Percentiles rank a stretch among this genome's conserved stretches.
phyloP scores from a whole-genome alignment of 2,797 vertebrate genomes.

The Denticeps clupeoides region DNA sequence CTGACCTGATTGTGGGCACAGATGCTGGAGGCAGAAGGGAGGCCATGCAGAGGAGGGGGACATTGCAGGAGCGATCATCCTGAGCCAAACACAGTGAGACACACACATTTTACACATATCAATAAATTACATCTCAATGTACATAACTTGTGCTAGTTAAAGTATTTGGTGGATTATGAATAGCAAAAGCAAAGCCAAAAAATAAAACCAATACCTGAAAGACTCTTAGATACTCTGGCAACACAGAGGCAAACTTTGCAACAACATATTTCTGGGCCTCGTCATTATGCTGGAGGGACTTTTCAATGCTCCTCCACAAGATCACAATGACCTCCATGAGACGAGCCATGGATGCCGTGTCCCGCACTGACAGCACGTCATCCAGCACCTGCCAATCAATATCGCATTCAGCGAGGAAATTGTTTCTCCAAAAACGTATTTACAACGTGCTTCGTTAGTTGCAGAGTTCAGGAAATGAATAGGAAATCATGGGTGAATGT shows the following conservation, averaged over 20 bases:
- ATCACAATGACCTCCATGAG: slow-evolving; percentile 82
- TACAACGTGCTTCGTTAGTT: no score
- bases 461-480: no score
- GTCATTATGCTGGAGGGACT: slow-evolving; percentile 66
- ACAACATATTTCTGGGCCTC: slow-evolving; percentile 67
- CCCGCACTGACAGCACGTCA: slow-evolving; percentile 56
- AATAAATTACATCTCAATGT: no score
- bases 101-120: neutral
- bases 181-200: neutral
- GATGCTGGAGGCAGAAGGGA: slow-evolving; percentile 74
- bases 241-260: slow-evolving; percentile 73
- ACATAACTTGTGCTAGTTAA: no score
- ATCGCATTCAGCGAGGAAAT: neutral
- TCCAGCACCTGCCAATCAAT: slow-evolving; percentile 52
- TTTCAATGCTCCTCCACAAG: slow-evolving; percentile 80
- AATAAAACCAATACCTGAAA: slow-evolving; percentile 67
- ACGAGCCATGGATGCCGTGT: slow-evolving; percentile 61
- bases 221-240: slow-evolving; percentile 76
- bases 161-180: neutral
- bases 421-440: no score
- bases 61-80: slow-evolving; percentile 68
- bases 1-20: slow-evolving; percentile 78
- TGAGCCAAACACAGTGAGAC: slow-evolving; percentile 33
- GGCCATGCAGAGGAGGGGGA: slow-evolving; percentile 74
- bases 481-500: no score